Evolutionary conservation across 2,888 invertebrate species (phyloP), one percentile per base, ranked within the genome.

Genomic region (Tetragonisca angustula): DNA sequence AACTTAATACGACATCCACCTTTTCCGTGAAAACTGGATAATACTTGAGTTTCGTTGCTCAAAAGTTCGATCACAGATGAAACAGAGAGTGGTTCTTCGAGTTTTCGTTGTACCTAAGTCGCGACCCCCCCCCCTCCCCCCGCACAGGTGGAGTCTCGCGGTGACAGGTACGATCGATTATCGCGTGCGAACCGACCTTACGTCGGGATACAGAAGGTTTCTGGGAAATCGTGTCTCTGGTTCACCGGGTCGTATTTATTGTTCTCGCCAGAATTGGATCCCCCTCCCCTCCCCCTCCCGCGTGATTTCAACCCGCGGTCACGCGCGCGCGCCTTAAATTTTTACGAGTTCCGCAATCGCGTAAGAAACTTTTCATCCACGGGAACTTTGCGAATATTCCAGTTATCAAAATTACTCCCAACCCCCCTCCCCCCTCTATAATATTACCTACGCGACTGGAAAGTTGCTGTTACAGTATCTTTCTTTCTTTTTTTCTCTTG

Each of bases 121-220:
- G 71, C 27, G 19, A 64, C 56, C 9, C 9, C 0, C 36, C 2
- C 9, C 43, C 2, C 43, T 11, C 9, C 43, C 9, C 2, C 5
- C 9, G 5, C 36, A 5, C 32, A 62, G 54, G 32, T 69, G 62
- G n/a, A 69, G 76, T 68, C 70, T 68, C 70, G 13, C 56, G 72
- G 70, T 52, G 85, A 79, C 77, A 80, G 76, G 69, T 54, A 71
- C 85, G 89, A 90, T 90, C 90, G 90, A 90, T 90, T 85, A 90
- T 90, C 89, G 87, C 88, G 84, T 88, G 90, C 80, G 79, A 85
- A 64, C 67, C 81, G 79, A 85, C 87, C 88, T 87, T 88, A 89
- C 79, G 62, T 69, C 78, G 74, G 0, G 67, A 73, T 62, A 62
- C 59, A 64, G 84, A 89, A 85, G 87, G 79, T 83, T 83, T 75